Percentiles rank a stretch among this genome's conserved stretches.
phyloP scores from a whole-genome alignment of 2,888 invertebrate genomes.

The Lycocerus yunnanus region DNA sequence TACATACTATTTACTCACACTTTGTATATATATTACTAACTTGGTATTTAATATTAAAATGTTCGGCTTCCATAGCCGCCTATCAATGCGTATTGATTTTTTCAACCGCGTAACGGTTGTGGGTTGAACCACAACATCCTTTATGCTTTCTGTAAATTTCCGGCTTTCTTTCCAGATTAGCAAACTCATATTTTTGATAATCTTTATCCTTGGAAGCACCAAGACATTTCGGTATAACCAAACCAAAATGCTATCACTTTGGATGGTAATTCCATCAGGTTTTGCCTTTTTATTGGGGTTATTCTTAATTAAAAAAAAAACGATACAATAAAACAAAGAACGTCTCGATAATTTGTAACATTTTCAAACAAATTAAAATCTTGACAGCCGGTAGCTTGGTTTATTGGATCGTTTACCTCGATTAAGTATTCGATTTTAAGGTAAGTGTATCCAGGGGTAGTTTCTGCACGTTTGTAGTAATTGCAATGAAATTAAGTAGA shows the following conservation, averaged over 20 bases:
- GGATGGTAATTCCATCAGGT: too few relatives aligned
- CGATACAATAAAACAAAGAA: background rate
- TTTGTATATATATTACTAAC: background rate
- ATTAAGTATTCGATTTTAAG: background rate
- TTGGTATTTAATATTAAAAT: background rate
- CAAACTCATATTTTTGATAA: background rate
- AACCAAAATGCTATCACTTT: too few relatives aligned
- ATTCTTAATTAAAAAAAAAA: background rate
- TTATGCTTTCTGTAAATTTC: slow-evolving; percentile 8
- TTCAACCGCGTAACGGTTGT: background rate
- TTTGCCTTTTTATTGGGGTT: background rate
- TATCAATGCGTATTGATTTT: background rate
- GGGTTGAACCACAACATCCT: slow-evolving; percentile 19
- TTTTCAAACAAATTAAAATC: background rate
- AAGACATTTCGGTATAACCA: too few relatives aligned
- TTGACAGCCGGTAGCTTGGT: background rate
- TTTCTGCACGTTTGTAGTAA: background rate
- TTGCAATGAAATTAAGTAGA: background rate
- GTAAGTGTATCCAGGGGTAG: background rate
- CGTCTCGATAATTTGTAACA: background rate
- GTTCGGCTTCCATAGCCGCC: background rate
- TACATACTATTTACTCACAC: too few relatives aligned
- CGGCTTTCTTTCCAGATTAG: background rate
- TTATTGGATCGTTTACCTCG: background rate
- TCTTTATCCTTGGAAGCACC: background rate